A percentile compares a stretch with the other conserved stretches of the same genome.
phyloP scores from a whole-genome alignment of 2,113 vertebrate genomes.

The Vireo altiloquus region DNA sequence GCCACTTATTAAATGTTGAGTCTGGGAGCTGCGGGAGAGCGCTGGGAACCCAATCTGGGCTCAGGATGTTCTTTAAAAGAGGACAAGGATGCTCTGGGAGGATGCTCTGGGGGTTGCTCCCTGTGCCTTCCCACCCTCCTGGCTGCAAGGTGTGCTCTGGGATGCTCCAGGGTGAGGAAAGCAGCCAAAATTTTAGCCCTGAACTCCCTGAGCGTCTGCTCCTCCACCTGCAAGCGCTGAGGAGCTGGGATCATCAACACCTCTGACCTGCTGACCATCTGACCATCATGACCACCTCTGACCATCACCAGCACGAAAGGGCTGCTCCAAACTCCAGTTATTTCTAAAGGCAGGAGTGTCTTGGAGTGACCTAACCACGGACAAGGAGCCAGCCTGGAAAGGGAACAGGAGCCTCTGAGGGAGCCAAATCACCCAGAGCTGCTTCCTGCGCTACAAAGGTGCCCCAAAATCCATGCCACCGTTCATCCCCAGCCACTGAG shows the following conservation, averaged over 20 bases:
- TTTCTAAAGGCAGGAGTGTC: neutral
- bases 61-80: rapidly evolving
- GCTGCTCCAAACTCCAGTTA: neutral
- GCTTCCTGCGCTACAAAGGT: neutral
- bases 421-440: neutral
- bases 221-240: neutral
- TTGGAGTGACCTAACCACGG: too few species aligned
- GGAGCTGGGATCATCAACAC: neutral
- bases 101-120: neutral
- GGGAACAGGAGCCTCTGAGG: neutral
- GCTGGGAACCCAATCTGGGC: neutral
- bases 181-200: neutral
- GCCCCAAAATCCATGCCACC: rapidly evolving
- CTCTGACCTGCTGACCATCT: neutral
- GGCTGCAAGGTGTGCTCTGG: neutral
- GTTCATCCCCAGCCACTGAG: neutral
- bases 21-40: neutral
- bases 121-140: neutral
- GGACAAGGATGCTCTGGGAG: rapidly evolving
- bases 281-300: too few species aligned
- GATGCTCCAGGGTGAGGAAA: neutral
- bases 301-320: too few species aligned
- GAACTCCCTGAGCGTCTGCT: rapidly evolving
- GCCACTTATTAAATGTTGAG: neutral
- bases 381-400: neutral